These are phyloP conservation scores for Yoshiicerus persimilis DNA, from an alignment of 1,140 invertebrate genomes.

Conservation along the genomic window DNA sequence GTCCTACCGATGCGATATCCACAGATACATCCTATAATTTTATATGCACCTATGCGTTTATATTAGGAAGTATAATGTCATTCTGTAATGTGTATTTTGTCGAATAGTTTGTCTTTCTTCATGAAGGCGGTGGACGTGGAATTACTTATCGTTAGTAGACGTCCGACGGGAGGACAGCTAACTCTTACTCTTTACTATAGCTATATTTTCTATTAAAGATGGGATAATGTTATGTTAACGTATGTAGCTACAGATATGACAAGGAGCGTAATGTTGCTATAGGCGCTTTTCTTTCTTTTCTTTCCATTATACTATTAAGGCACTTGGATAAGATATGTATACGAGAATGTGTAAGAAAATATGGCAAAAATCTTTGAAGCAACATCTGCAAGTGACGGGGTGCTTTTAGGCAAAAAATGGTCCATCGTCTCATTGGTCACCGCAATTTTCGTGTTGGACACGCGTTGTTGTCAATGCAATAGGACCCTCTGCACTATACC, in stretches of 20 bases:
- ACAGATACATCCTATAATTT: not conserved
- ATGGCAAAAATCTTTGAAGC: conserved; percentile 44
- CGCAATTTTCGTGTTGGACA: conserved; percentile 45
- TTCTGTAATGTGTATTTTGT: not conserved
- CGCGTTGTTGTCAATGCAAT: conserved; percentile 39
- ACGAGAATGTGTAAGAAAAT: conserved; percentile 34
- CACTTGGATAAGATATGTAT: conserved; percentile 21
- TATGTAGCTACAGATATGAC: not conserved
- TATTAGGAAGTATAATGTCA: not conserved
- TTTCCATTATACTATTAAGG: conserved; percentile 4
- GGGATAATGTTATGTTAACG: not conserved
- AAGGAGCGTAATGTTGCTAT: not conserved
- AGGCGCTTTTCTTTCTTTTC: not conserved
- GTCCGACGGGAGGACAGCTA: not conserved
- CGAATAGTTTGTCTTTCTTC: not conserved
- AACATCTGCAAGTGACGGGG: conserved; percentile 49
- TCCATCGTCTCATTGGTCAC: conserved; percentile 47
- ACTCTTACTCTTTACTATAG: not conserved
- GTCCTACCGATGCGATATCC: not conserved
- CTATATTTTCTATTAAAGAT: not conserved
- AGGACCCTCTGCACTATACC: not conserved
- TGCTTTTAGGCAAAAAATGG: conserved; percentile 47
- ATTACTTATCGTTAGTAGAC: not conserved
- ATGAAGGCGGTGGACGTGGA: not conserved
- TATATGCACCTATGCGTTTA: not conserved